Conservation (phyloP, 2,113 vertebrate species). For the Triplophysa dalaica region DNA sequence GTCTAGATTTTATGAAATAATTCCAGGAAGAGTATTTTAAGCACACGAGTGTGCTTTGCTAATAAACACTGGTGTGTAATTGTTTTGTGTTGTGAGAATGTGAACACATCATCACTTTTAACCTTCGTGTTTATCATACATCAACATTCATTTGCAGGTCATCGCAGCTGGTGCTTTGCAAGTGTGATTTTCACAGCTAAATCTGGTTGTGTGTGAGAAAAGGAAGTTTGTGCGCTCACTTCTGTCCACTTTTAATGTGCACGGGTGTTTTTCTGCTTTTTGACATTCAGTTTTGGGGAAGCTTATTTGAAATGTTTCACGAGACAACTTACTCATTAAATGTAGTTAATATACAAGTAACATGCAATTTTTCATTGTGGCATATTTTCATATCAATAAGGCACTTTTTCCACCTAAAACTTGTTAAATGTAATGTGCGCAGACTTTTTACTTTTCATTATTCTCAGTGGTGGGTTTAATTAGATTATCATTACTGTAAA, state of each 20-base stretch:
- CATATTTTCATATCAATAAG: too few relatives aligned
- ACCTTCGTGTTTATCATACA: conserved; percentile 30
- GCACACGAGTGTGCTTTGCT: neutral
- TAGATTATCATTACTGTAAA: too few relatives aligned
- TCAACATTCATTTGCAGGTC: conserved; percentile 35
- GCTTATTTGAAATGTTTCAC: neutral
- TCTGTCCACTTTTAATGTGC: neutral
- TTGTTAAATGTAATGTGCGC: too few relatives aligned
- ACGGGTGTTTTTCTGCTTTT: conserved; percentile 3
- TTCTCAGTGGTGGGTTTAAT: too few relatives aligned
- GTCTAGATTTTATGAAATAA: neutral
- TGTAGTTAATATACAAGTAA: neutral
- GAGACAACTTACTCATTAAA: neutral
- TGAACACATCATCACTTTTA: conserved; percentile 33
- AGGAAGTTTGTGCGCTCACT: neutral
- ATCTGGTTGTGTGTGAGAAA: neutral
- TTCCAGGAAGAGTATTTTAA: neutral
- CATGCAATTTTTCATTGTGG: too few relatives aligned
- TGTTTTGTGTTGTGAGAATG: neutral
- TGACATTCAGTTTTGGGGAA: conserved; percentile 2
- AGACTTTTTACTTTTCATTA: too few relatives aligned
- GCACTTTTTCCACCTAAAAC: too few relatives aligned
- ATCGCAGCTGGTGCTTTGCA: neutral
- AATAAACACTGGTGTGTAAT: conserved; percentile 26
- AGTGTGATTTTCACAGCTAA: conserved; percentile 19